phyloP scores from a whole-genome alignment of 2,888 invertebrate genomes.

The Erebia palarica region DNA sequence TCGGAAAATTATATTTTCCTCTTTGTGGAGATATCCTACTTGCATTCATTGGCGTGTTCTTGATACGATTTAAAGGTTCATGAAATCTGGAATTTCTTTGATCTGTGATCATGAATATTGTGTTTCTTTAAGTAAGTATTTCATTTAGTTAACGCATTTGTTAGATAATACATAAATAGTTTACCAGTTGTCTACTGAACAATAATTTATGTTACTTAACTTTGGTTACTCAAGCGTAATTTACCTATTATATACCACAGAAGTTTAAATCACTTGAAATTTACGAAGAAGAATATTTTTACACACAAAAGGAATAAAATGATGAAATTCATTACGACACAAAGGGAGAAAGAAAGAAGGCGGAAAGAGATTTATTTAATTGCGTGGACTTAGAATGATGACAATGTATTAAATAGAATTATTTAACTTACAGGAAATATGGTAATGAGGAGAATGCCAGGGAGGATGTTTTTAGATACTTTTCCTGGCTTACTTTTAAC shows the following conservation, averaged over 20 bases:
- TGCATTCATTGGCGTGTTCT: background rate
- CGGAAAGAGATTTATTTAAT: conserved; percentile 26
- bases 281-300: background rate
- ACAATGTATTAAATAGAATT: conserved; percentile 17
- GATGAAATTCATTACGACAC: background rate
- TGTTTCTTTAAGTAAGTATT: background rate
- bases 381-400: conserved; percentile 25
- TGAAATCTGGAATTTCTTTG: background rate
- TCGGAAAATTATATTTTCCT: conserved; percentile 2
- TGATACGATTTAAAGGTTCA: background rate
- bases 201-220: no score
- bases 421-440: conserved; percentile 4
- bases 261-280: background rate
- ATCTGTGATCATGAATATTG: background rate
- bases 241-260: background rate
- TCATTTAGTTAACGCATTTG: background rate
- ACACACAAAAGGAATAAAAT: background rate
- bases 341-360: conserved; percentile 13
- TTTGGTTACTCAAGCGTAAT: no score
- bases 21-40: background rate
- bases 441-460: conserved; percentile 19
- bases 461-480: conserved; percentile 8
- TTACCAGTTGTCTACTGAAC: no score
- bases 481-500: background rate
- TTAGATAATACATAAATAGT: no score